Conservation (phyloP, 1,140 invertebrate genomes). For the Magallana ariakensis region DNA sequence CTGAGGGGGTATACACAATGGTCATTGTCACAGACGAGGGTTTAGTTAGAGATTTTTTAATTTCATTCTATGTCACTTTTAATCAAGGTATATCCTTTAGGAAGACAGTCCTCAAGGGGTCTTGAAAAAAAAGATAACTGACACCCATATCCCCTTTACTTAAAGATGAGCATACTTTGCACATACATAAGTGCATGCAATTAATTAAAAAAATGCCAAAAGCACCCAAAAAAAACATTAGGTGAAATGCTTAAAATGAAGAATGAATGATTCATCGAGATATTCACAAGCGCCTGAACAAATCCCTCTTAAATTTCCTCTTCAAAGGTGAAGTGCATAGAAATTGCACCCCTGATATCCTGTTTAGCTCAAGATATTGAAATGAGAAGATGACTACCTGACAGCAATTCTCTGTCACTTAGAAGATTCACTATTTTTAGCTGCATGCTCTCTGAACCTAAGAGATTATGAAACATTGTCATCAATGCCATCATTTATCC, state of each 20-base stretch:
- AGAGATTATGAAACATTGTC: conserved; percentile 25
- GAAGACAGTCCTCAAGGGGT: background rate
- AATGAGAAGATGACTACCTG: conserved; percentile 20
- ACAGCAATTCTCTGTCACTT: conserved; percentile 31
- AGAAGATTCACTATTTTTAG: conserved; percentile 2
- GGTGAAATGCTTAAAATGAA: background rate
- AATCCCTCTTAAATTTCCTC: conserved; percentile 11
- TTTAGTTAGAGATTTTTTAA: conserved; percentile 1
- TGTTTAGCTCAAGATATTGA: background rate
- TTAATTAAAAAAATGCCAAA: conserved; percentile 29
- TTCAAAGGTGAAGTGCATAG: conserved; percentile 24
- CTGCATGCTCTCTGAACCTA: background rate
- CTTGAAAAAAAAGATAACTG: background rate
- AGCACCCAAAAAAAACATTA: background rate
- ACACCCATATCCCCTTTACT: background rate
- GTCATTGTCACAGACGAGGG: background rate
- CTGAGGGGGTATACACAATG: background rate
- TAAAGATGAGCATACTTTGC: background rate
- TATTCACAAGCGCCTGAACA: background rate
- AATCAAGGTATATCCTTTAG: background rate
- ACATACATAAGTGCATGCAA: background rate
- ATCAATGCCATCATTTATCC: conserved; percentile 9
- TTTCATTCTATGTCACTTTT: background rate
- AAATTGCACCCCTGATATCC: conserved; percentile 25
- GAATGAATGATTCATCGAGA: conserved; percentile 21